phyloP scores from a whole-genome alignment of 2,113 vertebrate genomes.

The Pionites leucogaster region DNA sequence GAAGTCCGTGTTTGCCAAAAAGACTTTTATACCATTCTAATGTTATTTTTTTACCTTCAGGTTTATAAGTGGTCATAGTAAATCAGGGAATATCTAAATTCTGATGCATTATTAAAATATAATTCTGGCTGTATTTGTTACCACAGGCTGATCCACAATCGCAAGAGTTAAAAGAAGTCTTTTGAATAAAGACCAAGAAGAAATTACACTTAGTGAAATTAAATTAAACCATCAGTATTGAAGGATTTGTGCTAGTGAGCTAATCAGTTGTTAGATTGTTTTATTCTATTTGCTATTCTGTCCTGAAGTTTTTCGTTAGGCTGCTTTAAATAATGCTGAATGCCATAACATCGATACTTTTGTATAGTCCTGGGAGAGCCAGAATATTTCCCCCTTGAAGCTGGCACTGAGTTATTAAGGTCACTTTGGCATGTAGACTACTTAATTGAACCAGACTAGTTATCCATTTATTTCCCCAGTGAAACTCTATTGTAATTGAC shows the following conservation, averaged over 20 bases:
- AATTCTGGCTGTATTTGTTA: neutral
- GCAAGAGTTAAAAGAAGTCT: neutral
- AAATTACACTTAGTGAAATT: neutral
- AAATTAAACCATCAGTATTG: neutral
- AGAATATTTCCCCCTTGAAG: constrained; percentile 33
- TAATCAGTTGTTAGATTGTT: neutral
- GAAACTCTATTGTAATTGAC: constrained; percentile 31
- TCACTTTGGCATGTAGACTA: constrained; percentile 26
- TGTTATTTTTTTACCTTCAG: neutral
- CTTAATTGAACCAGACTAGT: constrained; percentile 40
- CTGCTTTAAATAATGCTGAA: neutral
- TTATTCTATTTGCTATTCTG: neutral
- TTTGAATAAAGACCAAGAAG: neutral
- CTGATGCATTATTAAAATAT: neutral
- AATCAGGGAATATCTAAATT: neutral
- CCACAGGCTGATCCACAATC: neutral
- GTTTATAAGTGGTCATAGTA: neutral
- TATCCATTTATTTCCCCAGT: constrained; percentile 26
- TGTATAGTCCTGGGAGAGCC: neutral
- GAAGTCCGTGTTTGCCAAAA: neutral
- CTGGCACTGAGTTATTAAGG: constrained; percentile 35
- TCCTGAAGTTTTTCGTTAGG: neutral
- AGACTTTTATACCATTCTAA: neutral
- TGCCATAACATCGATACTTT: neutral
- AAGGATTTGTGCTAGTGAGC: neutral